Evolutionary conservation across 2,888 invertebrate species (phyloP), one percentile per base, ranked within the genome.

Genomic region (Ochlodes sylvanus): DNA sequence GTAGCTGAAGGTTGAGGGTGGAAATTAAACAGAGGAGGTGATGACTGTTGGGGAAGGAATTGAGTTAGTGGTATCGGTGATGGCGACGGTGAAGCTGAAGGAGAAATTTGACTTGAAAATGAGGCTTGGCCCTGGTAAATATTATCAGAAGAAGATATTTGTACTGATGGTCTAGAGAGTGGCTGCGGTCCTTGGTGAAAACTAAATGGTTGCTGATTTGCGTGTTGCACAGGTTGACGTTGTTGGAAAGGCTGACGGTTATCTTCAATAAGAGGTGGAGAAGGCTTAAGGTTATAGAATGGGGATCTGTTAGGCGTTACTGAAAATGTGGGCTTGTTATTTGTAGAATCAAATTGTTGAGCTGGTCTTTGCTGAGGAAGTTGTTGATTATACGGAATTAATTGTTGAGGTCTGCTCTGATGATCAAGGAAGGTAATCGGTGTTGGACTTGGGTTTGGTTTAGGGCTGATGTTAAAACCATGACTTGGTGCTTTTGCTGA

Each of bases 311-410:
- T 90, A 4, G 92, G 86, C 47, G 81, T 87, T 71, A 76, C 81
- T 72, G 79, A 81, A 82, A 75, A 90, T 69, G 80, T 84, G 76
- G 92, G 75, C 78, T 91, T 83, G 75, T 82, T 94, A 79, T 73
- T 89, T 78, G 72, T 85, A 75, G 75, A 82, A 78, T 87, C 94
- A 75, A 93, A 93, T 68, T 90, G 86, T 61, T 87, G 89, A 68
- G 74, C 81, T 54, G 86, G 94, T 77, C 84, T 81, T 76, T 84
- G 90, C 73, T 94, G 94, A 7, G 94, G 94, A 70, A 94, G 85
- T 68, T 94, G 94, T 79, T 94, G 94, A 69, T 79, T 90, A 12
- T 82, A 79, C 6, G 89, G 83, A 58, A 91, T 83, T 61, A 85
- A 75, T 57, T 86, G 88, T 63, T 86, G 88, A 21, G 88, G 88